Evolutionary conservation across 2,888 invertebrate species (phyloP).

Genomic region (Aphodius granarius): DNA sequence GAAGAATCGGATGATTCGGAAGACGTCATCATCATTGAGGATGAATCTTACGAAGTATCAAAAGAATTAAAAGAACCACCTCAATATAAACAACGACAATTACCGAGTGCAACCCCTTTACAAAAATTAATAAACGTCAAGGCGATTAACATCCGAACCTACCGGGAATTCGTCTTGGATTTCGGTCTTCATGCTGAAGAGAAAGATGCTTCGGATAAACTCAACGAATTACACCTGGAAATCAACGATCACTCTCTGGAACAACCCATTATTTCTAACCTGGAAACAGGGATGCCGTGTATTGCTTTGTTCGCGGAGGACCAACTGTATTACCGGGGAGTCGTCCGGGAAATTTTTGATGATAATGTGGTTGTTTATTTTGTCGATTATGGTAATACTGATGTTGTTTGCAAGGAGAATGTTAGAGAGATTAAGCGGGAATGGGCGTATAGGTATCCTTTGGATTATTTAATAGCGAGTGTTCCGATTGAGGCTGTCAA

Average conservation of each 20-base stretch:
- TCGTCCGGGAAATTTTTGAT: conserved; percentile 58
- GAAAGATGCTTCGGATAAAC: not conserved
- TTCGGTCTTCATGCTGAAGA: not conserved
- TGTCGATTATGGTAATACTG: conserved; percentile 75
- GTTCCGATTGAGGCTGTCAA: not conserved
- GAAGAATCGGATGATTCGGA: conserved; percentile 7
- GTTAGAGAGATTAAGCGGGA: conserved; percentile 57
- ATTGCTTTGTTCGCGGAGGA: conserved; percentile 65
- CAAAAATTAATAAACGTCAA: not conserved
- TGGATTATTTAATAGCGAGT: conserved; percentile 55
- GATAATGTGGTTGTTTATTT: conserved; percentile 64
- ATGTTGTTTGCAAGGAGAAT: conserved; percentile 54
- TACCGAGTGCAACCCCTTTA: not conserved
- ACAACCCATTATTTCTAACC: conserved; percentile 54
- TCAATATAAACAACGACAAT: not conserved
- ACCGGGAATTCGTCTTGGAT: not conserved
- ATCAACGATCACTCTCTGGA: conserved; percentile 25
- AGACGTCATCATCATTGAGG: conserved; percentile 48
- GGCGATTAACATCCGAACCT: not conserved
- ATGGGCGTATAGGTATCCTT: conserved; percentile 42
- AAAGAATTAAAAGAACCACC: no score
- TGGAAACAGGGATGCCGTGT: conserved; percentile 62
- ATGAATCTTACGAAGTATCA: conserved; percentile 17
- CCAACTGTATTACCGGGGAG: conserved; percentile 71
- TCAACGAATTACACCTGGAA: not conserved